Percentiles rank a stretch among this genome's conserved stretches.
These are phyloP conservation scores for Oreochromis tanganicae DNA, from an alignment of 2,113 vertebrate genomes.

Conservation along the genomic window DNA sequence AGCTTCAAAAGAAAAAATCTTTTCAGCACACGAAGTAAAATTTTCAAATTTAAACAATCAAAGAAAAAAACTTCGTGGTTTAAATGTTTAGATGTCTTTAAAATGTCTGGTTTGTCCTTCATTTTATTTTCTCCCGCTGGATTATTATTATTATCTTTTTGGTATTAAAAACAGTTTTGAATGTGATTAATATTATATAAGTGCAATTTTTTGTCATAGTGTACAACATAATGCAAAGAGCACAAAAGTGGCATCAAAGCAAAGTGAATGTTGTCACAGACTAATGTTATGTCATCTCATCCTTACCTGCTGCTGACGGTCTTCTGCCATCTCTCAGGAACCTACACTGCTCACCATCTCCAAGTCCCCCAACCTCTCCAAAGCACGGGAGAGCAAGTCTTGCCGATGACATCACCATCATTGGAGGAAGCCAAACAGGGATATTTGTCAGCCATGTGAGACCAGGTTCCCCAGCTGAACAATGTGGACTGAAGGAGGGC, in stretches of 20 bases:
- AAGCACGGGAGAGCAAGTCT: slow-evolving; percentile 62
- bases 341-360: slow-evolving; percentile 1
- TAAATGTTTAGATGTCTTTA: accelerated
- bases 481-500: slow-evolving; percentile 76
- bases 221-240: not conserved
- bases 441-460: slow-evolving; percentile 81
- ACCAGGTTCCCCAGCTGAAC: slow-evolving; percentile 76
- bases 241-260: not conserved
- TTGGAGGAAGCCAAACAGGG: slow-evolving; percentile 81
- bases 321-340: slow-evolving; percentile 13
- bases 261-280: not conserved
- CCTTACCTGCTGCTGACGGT: not conserved
- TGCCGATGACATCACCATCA: slow-evolving; percentile 71
- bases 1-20: not conserved
- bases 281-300: not conserved
- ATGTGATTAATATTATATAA: not conserved
- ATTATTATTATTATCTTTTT: not conserved
- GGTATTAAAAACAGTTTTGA: not conserved
- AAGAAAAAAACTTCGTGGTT: not conserved
- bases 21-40: not conserved
- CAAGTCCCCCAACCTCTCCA: slow-evolving; percentile 18
- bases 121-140: accelerated
- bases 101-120: not conserved
- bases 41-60: accelerated
- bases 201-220: not conserved